Conservation (phyloP, 2,113 vertebrate genomes). For the Solea senegalensis region DNA sequence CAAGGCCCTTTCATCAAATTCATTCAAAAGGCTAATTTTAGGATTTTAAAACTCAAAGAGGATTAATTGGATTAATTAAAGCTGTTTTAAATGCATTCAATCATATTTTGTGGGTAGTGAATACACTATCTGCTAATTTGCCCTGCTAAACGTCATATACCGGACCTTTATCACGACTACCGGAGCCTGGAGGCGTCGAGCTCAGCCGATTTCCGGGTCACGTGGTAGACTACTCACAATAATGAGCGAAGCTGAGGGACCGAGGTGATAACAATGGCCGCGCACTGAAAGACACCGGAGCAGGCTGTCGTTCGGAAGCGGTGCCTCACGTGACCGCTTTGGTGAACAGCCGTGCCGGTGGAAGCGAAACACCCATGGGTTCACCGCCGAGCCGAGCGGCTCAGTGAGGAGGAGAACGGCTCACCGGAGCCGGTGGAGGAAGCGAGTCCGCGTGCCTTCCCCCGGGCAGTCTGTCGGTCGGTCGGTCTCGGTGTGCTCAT, state of each 20-base stretch:
- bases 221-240: neutral
- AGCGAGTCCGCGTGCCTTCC: neutral
- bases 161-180: too few species aligned
- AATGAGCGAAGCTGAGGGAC: neutral
- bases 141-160: too few species aligned
- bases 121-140: too few species aligned
- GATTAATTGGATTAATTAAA: too few species aligned
- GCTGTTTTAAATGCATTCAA: too few species aligned
- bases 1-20: too few species aligned
- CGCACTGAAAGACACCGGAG: neutral
- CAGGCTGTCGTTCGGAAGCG: conserved; percentile 17
- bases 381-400: neutral
- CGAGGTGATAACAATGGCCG: neutral
- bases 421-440: neutral
- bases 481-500: neutral
- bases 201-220: conserved; percentile 18
- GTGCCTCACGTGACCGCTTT: conserved; percentile 13
- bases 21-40: too few species aligned
- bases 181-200: neutral
- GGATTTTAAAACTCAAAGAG: too few species aligned
- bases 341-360: conserved; percentile 4
- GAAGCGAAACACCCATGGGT: neutral
- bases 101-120: too few species aligned
- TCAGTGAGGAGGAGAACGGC: neutral
- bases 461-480: neutral